Percentiles rank a stretch among this genome's conserved stretches.
Evolutionary conservation across 2,113 vertebrate species (phyloP).

Genomic region (Holacanthus passer): DNA sequence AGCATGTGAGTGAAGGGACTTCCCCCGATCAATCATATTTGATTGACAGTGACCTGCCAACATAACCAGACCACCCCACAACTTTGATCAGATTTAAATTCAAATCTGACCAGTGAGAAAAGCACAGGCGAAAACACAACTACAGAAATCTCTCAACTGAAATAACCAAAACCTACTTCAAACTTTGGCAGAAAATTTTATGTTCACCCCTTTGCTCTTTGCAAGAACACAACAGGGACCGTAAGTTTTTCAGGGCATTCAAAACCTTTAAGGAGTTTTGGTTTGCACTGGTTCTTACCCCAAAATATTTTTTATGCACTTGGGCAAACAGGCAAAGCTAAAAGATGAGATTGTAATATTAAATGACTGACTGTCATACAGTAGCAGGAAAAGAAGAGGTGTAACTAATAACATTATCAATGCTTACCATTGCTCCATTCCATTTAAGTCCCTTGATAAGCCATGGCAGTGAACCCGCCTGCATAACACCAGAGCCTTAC

Average conservation of each 20-base stretch:
- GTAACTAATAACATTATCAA: slow-evolving; percentile 27
- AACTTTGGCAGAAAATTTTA: background rate
- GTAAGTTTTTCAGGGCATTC: background rate
- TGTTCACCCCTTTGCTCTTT: background rate
- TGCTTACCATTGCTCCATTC: background rate
- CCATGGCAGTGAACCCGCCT: background rate
- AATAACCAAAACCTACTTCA: background rate
- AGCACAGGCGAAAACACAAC: background rate
- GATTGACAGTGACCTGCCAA: background rate
- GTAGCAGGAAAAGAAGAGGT: slow-evolving; percentile 18
- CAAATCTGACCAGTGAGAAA: background rate
- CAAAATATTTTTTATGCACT: background rate
- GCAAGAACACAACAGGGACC: background rate
- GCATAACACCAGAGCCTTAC: background rate
- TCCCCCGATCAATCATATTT: background rate
- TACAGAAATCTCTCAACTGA: background rate
- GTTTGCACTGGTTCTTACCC: background rate
- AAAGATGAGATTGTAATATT: background rate
- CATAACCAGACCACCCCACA: background rate
- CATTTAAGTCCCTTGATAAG: background rate
- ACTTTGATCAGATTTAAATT: background rate
- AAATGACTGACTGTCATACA: slow-evolving; percentile 9
- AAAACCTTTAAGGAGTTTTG: background rate
- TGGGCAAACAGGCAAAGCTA: slow-evolving; percentile 1
- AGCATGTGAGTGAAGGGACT: slow-evolving; percentile 1